Evolutionary conservation across 2,113 vertebrate genomes (phyloP), one percentile per base, ranked within the genome.

Genomic region (Ramphastos sulfuratus): DNA sequence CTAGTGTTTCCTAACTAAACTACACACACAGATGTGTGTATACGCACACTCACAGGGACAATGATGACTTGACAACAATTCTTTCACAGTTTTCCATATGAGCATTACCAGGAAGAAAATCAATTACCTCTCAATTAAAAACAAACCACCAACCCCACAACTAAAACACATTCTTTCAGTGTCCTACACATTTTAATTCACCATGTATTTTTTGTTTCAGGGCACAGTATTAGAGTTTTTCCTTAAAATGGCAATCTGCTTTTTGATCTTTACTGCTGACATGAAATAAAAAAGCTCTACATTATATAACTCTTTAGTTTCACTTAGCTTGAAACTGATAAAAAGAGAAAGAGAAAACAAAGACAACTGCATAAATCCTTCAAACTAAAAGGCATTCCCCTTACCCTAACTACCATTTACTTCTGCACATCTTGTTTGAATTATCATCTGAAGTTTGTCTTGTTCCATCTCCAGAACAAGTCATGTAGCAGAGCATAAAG

Each of bases 391-490:
- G 91, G 88, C 96, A 97, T 97, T 97, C 96, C 95, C 94, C 77
- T 80, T 89, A 90, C 80, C 90, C 93, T 89, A 92, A 96, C 90
- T 94, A 94, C 96, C 95, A 97, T 89, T 85, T 71, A 95, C 97
- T 96, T 96, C 90, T 82, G 70, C 94, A 97, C 98, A 98, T 97
- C 97, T 98, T 98, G 97, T 97, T 98, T 96, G 89, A 95, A 97
- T 98, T 98, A 96, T 55, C 94, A 88, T 97, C 90, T 97, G 87
- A 97, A 83, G 94, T 95, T 95, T 82, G 82, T 97, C 96, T 98
- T 97, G 96, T 97, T 95, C 97, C 94, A 91, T 97, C 96, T 96
- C 96, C 94, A 97, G 93, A 97, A 94, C 89, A 94, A 96, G 94
- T 96, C 96, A 94, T 96, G 90, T 33, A 52, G 91, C 85, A 95